Evolutionary conservation across 2,113 vertebrate genomes (phyloP), one percentile per base, ranked within the genome.

Genomic region (Chloropsis cyanopogon): DNA sequence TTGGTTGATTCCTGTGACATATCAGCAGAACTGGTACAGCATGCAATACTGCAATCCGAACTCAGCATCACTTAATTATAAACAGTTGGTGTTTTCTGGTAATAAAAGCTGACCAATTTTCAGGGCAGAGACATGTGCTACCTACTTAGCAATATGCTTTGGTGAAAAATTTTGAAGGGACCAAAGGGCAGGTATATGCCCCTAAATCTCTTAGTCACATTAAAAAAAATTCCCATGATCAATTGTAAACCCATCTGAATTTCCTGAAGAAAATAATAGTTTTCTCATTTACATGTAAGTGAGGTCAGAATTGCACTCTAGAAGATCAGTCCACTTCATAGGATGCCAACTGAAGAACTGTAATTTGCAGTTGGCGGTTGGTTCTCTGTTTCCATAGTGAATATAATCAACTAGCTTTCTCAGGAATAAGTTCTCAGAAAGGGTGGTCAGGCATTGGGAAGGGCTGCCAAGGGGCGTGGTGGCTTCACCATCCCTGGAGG

Each of bases 241-340:
- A 44, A 84, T 4, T 31, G n/a, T 23, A 92, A 78, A 72, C 15
- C 7, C 10, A 81, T 35, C 37, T 73, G 78, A 19, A 76, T 41
- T 82, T 89, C 57, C 66, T 47, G n/a, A 82, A 91, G 93, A 73
- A 84, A 69, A 41, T 10, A 71, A 73, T 2, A 57, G 39, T 77
- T 90, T 82, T 82, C 81, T 69, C 57, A 57, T 71, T 80, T 56
- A 28, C 26, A 46, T 70, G 50, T 73, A 88, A 57, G 26, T 70
- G 79, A 87, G 78, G 63, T 82, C 84, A 89, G 61, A 75, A 82
- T 91, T 89, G 87, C 50, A 70, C 46, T 54, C 50, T 23, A 52
- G 69, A 69, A 87, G 44, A 85, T 42, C 65, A 79, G 37, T 54
- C 86, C 64, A 33, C 28, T 91, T 92, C 73, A 84, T 25, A 46